Percentiles rank a stretch among this genome's conserved stretches.
Evolutionary conservation across 37 sponge, comb jelly and placozoan species (phyloP).

Genomic region (Chondrilla cf. caribensis): DNA sequence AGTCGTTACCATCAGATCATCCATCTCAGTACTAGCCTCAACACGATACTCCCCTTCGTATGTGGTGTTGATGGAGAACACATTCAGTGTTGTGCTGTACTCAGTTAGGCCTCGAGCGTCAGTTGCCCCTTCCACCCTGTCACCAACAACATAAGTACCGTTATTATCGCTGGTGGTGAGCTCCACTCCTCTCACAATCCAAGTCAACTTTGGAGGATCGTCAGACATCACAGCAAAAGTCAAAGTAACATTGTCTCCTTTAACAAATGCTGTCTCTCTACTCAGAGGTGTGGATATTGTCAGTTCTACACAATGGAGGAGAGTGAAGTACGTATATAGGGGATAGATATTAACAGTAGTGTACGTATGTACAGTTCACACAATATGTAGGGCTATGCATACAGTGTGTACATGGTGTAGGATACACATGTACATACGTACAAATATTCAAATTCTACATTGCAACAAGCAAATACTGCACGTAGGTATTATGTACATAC

Average conservation of each 20-base stretch:
- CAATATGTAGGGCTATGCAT: no score
- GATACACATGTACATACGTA: not conserved
- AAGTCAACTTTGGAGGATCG: constrained; percentile 11
- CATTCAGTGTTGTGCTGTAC: constrained; percentile 1
- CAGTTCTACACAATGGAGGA: not conserved
- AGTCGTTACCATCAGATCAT: not conserved
- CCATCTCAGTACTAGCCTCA: not conserved
- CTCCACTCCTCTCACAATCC: constrained; percentile 2
- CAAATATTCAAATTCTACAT: not conserved
- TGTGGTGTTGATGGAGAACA: not conserved
- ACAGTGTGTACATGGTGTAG: not conserved
- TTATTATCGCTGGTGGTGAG: constrained; percentile 3
- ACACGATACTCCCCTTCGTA: constrained; percentile 3
- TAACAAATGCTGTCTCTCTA: constrained; percentile 20
- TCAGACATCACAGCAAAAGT: constrained; percentile 30
- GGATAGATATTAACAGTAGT: no score
- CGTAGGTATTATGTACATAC: not conserved
- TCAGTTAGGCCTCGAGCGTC: not conserved
- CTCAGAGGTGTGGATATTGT: not conserved
- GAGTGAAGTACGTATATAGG: no score
- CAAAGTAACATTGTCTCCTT: not conserved
- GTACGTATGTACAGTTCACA: no score
- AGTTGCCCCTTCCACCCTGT: not conserved
- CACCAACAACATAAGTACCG: not conserved
- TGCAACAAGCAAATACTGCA: no score